Evolutionary conservation across 1,140 invertebrate species (phyloP), one percentile per base, ranked within the genome.

Genomic region (Drosophila murphyi): DNA sequence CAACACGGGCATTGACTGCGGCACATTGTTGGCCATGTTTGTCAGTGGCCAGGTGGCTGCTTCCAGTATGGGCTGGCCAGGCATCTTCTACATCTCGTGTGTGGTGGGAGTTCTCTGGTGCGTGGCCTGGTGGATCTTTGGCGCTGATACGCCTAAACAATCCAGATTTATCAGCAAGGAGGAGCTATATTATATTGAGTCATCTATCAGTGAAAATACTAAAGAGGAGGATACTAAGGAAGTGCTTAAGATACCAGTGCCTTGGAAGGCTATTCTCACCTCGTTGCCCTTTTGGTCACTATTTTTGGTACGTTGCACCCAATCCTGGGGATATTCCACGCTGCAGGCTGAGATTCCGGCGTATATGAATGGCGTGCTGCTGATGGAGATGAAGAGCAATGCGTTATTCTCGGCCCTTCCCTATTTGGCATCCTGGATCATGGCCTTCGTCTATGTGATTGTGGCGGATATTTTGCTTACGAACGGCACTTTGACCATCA

Each of bases 261-360:
- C 97, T 2, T 98, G 97, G 97, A 93, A 92, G 45, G 92, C 94
- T 3, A 97, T 99, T 34, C 93, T 96, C 0, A 96, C 94, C 0
- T 97, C 97, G 2, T 59, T 95, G 4, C 96, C 97, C 0, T 95
- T 98, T 65, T 97, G 96, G 96, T 96, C 97, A 0, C 93, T 98
- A 5, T 94, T 97, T 34, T 91, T 97, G 0, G 95, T 95, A 0
- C 97, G 99, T 83, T 96, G 97, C 89, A 96, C 96, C 0, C 96
- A 98, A 86, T 97, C 97, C 85, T 99, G 97, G 98, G 97, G 97
- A 1, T 98, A 97, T 87, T 98, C 97, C 94, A 98, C 97, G 3
- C 94, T 99, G 37, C 93, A 99, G 51, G 98, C 97, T 0, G 95
- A 98, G 93, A 95, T 99, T 86, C 98, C 98, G 0, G 96, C 95